These are phyloP conservation scores for Cinara cedri DNA, from an alignment of 2,888 invertebrate species.

Conservation along the genomic window DNA sequence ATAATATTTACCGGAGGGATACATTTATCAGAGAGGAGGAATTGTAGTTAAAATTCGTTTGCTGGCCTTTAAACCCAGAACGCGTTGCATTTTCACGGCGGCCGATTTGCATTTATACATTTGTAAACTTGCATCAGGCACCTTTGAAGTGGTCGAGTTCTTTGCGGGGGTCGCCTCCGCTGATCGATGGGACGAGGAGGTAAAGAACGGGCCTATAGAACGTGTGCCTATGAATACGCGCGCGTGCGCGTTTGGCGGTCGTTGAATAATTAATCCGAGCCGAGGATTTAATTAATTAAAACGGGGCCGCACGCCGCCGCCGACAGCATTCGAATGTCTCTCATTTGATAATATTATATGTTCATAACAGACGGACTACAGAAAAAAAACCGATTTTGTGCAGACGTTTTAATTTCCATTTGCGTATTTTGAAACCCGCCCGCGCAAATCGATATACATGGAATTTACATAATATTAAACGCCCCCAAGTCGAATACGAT, in stretches of 20 bases:
- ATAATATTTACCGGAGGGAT: no score
- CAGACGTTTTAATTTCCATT: constrained; percentile 39
- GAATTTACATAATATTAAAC: no score
- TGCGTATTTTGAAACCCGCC: background rate
- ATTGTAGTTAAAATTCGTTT: no score
- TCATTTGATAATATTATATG: constrained; percentile 13
- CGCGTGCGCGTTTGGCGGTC: background rate
- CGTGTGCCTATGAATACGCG: constrained; percentile 3
- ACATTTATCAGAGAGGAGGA: no score
- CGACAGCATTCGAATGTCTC: constrained; percentile 30
- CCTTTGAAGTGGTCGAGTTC: constrained; percentile 25
- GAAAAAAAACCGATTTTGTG: constrained; percentile 12
- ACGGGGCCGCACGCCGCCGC: background rate
- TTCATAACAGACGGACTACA: background rate
- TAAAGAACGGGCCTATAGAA: background rate
- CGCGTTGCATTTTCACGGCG: background rate
- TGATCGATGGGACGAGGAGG: background rate
- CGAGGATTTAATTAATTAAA: constrained; percentile 48
- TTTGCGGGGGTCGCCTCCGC: background rate
- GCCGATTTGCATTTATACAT: constrained; percentile 2
- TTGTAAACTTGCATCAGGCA: background rate
- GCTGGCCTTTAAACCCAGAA: background rate
- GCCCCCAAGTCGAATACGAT: no score
- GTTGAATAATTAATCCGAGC: constrained; percentile 47
- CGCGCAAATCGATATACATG: background rate